Evolutionary conservation across 2,113 vertebrate genomes (phyloP).

Genomic region (Conger conger): DNA sequence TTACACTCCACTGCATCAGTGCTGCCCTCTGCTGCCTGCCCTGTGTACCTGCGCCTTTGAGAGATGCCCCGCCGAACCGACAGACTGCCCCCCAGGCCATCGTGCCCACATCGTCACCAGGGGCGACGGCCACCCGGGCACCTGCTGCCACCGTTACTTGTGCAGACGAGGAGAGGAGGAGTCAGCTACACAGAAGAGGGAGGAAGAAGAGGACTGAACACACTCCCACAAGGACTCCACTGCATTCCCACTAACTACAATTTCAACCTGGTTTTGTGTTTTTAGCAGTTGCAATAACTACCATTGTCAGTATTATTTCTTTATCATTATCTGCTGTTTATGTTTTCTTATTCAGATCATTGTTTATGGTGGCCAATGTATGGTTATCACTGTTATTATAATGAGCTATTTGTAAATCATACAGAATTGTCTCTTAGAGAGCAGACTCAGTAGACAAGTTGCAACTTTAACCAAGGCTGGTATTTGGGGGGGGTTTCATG

Average conservation of each 20-base stretch:
- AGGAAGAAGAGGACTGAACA: neutral
- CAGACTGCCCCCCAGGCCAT: neutral
- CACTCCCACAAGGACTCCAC: neutral
- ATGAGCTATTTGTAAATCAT: too few relatives aligned
- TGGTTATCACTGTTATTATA: too few relatives aligned
- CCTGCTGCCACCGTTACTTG: constrained; percentile 22
- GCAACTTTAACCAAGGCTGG: neutral
- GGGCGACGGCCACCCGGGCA: constrained; percentile 19
- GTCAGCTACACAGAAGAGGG: neutral
- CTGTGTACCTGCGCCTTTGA: constrained; percentile 18
- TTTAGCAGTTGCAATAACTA: neutral
- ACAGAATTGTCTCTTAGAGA: too few relatives aligned
- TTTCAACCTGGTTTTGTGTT: neutral
- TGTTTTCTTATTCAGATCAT: neutral
- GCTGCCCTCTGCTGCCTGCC: constrained; percentile 34
- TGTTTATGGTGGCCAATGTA: too few relatives aligned
- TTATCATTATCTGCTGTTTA: neutral
- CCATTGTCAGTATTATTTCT: neutral
- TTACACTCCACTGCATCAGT: constrained; percentile 20
- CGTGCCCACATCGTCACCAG: neutral
- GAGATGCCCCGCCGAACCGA: neutral
- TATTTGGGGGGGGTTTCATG: too few relatives aligned
- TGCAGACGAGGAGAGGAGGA: neutral
- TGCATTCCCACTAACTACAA: neutral
- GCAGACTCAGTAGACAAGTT: too few relatives aligned